Base-by-base conservation (phyloP, 2,797 vertebrate genomes). In the Pangasius krempfi region DNA sequence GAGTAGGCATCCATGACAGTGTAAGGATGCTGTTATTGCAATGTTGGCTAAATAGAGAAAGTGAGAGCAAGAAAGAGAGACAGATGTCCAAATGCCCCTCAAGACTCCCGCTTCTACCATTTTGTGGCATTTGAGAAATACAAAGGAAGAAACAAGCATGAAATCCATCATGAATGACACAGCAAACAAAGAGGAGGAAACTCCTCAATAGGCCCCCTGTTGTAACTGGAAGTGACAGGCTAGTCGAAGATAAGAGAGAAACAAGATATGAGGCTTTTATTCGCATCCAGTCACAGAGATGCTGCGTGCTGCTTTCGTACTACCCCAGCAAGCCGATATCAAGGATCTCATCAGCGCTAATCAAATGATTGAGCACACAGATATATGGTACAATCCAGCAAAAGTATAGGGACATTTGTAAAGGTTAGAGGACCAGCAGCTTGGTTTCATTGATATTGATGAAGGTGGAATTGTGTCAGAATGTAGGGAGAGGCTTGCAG, bases 391-490 rank as follows among this genome's bases (percentile, higher is more conserved):
- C 52, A 88, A 50, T 44, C 40, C 7, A 47, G 30, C 84, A 72
- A 70, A 87, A 84, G 73, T 85, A 89, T 89, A 92, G 89, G 81
- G 87, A 88, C 90, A 91, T 92, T 91, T 91, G 88, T 91, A 91
- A 92, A 91, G 88, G 91, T 92, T 90, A 92, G 75, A 82, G 68
- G 88, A 90, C 16, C 86, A 82, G 86, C 68, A 18, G 84, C 80
- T 78, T n/a, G 78, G 79, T 87, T 91, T 89, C 89, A 91, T 90
- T 88, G 91, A 92, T 92, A 92, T 91, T 91, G 91, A 92, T 92
- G 90, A 90, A 66, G 86, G 88, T 88, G 89, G 89, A 91, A 91
- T 89, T 87, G 88, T 91, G 89, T 88, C 80, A 85, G 88, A 88
- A 90, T 64, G 84, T 76, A 88, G 75, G 72, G 70, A 86, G 75